Base-by-base conservation (phyloP, 2,113 vertebrate genomes). In the Podilymbus podiceps region DNA sequence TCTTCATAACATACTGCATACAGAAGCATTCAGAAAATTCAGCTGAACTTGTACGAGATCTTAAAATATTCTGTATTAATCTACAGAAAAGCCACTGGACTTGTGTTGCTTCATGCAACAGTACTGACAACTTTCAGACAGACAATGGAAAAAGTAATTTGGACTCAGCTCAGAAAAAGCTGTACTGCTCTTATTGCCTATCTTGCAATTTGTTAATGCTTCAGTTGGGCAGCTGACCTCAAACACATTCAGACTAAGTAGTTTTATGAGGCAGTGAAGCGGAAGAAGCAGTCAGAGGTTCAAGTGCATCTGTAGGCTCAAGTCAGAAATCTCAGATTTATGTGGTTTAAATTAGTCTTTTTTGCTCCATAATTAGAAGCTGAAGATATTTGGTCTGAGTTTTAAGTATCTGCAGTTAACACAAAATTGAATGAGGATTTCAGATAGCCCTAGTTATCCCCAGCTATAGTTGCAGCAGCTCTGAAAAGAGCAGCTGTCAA, bases 141-240 rank as follows among this genome's bases (percentile, higher is more conserved):
- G 35, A 64, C 62, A 62, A 80, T 52, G 46, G 77, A 60, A 94
- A 96, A 95, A 87, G n/a, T 66, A 81, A 75, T 91, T 96, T 97
- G 73, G 72, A 67, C 30, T 75, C 30, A 38, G 33, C 46, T 87
- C 68, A 93, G 85, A 88, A 88, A 40, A 87, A 93, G 2, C 33
- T 79, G 3, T 89, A 68, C 64, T 87, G 8, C 10, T 94, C 33
- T 84, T 78, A 63, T 31, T 81, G 58, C 42, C 62, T 62, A 35
- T 64, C 38, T 52, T 77, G 76, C 76, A 86, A 73, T 76, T 95
- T 89, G 35, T 71, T 94, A 86, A 95, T 87, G 63, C 63, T 93
- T 91, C 62, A 72, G 6, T 52, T 93, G 85, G 76, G 59, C 86
- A 90, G 77, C 50, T 85, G 66, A 68, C 55, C 74, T 94, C 52